These are phyloP conservation scores for Leptosomus discolor DNA, from an alignment of 2,113 vertebrate species.

Conservation along the genomic window DNA sequence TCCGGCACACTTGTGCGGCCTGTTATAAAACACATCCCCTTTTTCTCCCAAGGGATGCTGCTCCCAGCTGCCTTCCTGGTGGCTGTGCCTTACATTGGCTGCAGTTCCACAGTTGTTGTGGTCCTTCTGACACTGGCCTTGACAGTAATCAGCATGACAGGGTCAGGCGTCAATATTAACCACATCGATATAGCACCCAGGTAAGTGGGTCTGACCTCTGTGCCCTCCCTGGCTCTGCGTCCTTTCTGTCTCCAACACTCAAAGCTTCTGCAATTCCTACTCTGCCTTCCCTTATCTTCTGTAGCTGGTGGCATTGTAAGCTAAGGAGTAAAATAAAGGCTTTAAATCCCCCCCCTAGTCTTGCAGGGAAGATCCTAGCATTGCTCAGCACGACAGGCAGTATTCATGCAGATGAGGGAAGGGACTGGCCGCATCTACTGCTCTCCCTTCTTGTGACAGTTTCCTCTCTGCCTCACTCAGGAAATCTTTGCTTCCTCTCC, in stretches of 20 bases:
- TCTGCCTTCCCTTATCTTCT: background rate
- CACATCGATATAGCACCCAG: constrained; percentile 82
- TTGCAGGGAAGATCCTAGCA: background rate
- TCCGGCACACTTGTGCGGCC: background rate
- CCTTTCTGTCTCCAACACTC: background rate
- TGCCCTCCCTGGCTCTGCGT: background rate
- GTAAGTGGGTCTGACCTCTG: constrained; percentile 11
- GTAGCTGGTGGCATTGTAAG: background rate
- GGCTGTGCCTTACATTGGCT: constrained; percentile 67
- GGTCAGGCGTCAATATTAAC: constrained; percentile 78
- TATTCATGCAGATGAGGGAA: background rate
- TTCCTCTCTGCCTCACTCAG: background rate
- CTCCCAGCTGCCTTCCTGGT: constrained; percentile 61
- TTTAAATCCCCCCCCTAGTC: background rate
- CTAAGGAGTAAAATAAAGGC: background rate
- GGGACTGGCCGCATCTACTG: background rate
- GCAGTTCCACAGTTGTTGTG: constrained; percentile 62
- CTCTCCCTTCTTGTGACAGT: background rate
- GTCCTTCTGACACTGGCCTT: constrained; percentile 70
- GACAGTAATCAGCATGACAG: constrained; percentile 52
- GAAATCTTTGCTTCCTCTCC: background rate
- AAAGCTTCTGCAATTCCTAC: background rate
- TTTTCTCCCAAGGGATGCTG: constrained; percentile 60
- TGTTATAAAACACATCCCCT: background rate
- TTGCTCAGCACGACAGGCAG: background rate